Base-by-base conservation (phyloP, 2,797 vertebrate genomes). In the Hypotaenidia okinawae region DNA sequence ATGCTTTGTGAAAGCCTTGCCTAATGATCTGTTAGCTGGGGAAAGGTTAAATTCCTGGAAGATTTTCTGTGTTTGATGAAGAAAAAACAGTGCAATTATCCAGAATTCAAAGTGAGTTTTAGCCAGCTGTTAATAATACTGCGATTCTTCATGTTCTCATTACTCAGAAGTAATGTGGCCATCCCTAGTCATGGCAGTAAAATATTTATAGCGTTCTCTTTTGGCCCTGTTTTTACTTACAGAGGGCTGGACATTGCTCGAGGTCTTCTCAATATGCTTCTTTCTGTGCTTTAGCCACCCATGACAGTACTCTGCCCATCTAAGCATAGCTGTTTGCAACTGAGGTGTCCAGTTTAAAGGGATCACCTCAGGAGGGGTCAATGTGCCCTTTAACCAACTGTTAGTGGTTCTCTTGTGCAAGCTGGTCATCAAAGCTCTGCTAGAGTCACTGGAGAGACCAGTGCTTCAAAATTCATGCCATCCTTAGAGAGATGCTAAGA, bases 71-170 rank as follows among this genome's bases (percentile, higher is more conserved):
- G 64, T 96, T 93, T 88, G 91, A 92, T 93, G 94, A 97, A 96
- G 90, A 93, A 96, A 93, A 94, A 96, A 86, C 63, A 69, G 91
- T 91, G 83, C 85, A 95, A 92, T 91, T 96, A 95, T 95, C 88
- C 58, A 57, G 88, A 87, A 95, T 93, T 92, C 82, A 81, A 91
- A 96, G 89, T 87, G 87, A 94, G 76, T 83, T 94, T 94, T 91
- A 96, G 78, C 96, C 96, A 96, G 91, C 96, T 95, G 95, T 96
- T 97, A 97, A 96, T 96, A 96, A 95, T 95, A 94, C 79, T 72
- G 19, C 0, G 1, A 89, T 93, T 96, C 91, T 72, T 89, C 73
- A 10, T 73, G 84, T 91, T 92, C 94, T 96, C 76, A 66, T 96
- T 94, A 93, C 76, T 91, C 78, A 75, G 75, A 93, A 92, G 89